These are phyloP conservation scores for Tipula vernalis DNA, from an alignment of 2,888 invertebrate genomes.

Conservation along the genomic window DNA sequence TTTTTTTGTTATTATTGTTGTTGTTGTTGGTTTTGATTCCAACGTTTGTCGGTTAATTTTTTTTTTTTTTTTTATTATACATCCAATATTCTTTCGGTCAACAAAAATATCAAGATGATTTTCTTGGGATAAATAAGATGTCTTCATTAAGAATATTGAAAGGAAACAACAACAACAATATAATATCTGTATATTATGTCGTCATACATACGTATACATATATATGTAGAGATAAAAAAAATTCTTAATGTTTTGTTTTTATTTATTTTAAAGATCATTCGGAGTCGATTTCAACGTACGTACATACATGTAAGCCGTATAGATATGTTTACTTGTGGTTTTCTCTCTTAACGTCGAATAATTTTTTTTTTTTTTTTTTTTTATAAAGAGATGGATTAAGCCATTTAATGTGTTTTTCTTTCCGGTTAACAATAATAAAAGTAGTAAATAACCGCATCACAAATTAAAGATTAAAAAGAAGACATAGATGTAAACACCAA, in stretches of 20 bases:
- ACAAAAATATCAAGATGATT: neutral
- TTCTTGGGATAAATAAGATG: constrained; percentile 4
- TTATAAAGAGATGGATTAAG: neutral
- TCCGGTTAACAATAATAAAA: neutral
- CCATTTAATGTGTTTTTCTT: neutral
- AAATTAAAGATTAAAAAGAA: neutral
- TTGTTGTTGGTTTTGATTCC: neutral
- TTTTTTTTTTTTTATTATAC: neutral
- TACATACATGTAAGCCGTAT: neutral
- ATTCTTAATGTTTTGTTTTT: neutral
- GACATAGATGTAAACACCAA: neutral
- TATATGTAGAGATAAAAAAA: neutral
- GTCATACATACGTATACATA: neutral
- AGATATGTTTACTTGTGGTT: neutral
- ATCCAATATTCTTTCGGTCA: neutral
- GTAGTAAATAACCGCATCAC: neutral
- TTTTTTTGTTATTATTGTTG: neutral
- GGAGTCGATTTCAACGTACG: neutral
- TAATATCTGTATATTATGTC: neutral
- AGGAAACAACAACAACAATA: neutral
- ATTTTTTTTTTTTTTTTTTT: neutral
- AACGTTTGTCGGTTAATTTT: neutral
- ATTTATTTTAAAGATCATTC: neutral
- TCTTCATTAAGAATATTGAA: neutral
- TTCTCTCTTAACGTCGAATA: neutral